Percentiles rank a stretch among this genome's conserved stretches.
Evolutionary conservation across 2,113 vertebrate genomes (phyloP).

Genomic region (Cygnus buccinator): DNA sequence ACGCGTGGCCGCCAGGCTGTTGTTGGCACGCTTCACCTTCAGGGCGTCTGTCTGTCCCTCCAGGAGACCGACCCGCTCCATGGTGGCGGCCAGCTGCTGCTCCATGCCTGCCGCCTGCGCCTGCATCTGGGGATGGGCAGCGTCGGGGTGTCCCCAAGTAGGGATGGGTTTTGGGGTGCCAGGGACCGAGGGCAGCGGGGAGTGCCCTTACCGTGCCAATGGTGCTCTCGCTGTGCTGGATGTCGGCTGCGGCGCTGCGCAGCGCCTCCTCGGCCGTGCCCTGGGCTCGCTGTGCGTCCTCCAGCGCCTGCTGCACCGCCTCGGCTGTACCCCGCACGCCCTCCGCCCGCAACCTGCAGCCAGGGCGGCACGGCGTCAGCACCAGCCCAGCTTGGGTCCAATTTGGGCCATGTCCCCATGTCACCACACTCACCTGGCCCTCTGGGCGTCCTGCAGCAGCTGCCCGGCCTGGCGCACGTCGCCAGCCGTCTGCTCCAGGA

Average conservation of each 20-base stretch:
- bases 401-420: accelerated
- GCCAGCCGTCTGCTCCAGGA: conserved; percentile 86
- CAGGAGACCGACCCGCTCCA: conserved; percentile 79
- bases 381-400: accelerated
- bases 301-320: conserved; percentile 83
- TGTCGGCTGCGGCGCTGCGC: conserved; percentile 81
- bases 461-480: conserved; percentile 87
- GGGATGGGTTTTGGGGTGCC: accelerated
- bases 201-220: conserved; percentile 70
- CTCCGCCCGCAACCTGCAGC: conserved; percentile 83
- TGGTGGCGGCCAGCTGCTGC: conserved; percentile 80
- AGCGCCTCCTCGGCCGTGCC: conserved; percentile 86
- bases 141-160: accelerated
- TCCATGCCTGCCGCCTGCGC: conserved; percentile 81
- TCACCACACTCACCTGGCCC: conserved; percentile 81
- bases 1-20: conserved; percentile 87
- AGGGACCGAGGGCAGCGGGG: background rate
- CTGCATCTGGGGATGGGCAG: conserved; percentile 79
- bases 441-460: conserved; percentile 88
- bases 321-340: conserved; percentile 85
- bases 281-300: conserved; percentile 86
- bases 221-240: conserved; percentile 82
- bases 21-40: conserved; percentile 91
- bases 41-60: conserved; percentile 83
- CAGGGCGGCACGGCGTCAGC: accelerated